Evolutionary conservation across 2,113 vertebrate genomes (phyloP), one percentile per base, ranked within the genome.

Genomic region (Cynopterus brachyotis): DNA sequence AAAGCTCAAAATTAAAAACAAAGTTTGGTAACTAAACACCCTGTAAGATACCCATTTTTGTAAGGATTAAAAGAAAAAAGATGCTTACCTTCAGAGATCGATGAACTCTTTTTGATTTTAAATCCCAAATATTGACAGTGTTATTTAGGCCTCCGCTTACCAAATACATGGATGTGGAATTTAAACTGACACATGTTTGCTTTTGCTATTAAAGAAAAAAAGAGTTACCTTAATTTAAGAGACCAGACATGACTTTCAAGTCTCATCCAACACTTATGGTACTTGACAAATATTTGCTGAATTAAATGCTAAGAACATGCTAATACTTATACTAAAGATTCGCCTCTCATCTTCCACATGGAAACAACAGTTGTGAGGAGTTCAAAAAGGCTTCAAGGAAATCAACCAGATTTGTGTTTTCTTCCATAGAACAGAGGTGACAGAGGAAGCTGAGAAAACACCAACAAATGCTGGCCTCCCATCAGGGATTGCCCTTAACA

Each of bases 81-180:
- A 42, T 53, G 3, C 97, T 97, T 98, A 99, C 99, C 99, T 99
- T 99, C 45, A 99, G 98, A 78, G 98, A 99, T 82, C 99, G 99
- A 97, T 99, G 99, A 95, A 99, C 95, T 96, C 98, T 99, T 97
- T 99, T 99, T 95, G 98, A 99, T 97, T 99, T 99, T 98, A 99
- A 98, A 98, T 99, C 99, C 99, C 99, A 99, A 97, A 99, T 99
- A 98, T 99, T 99, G 82, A 99, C 99, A 0, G 99, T 98, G 97
- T 97, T 98, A 98, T 99, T 99, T 79, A 99, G 98, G 75, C 99
- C 99, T 89, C 99, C 99, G 24, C 99, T 99, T 82, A 98, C 99
- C 55, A 99, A 64, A 85, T 99, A 99, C 59, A 99, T 99, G 72
- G 99, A 99, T 2, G 98, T 99, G 2, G 99, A 99, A 97, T 99